phyloP scores from a whole-genome alignment of 2,888 invertebrate genomes.

The Diadromus collaris region DNA sequence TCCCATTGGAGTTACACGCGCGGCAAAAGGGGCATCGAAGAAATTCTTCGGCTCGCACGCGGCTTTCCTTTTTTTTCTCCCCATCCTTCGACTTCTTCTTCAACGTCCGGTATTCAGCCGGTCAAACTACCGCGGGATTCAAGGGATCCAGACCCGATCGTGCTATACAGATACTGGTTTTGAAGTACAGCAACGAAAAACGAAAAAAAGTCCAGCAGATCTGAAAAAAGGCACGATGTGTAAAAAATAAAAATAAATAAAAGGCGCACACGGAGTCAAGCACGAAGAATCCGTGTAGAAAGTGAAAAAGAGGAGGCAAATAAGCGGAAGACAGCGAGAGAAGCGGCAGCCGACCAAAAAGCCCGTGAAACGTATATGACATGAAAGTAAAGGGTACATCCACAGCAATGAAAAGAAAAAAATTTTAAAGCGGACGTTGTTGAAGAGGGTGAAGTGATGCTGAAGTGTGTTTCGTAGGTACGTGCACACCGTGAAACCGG shows the following conservation, averaged over 20 bases:
- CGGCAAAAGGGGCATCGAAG: constrained; percentile 23
- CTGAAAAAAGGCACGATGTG: not conserved
- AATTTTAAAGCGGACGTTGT: constrained; percentile 26
- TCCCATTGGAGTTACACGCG: constrained; percentile 65
- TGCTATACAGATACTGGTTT: constrained; percentile 4
- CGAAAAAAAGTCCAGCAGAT: constrained; percentile 2
- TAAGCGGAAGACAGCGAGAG: constrained; percentile 9
- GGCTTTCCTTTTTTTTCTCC: not conserved
- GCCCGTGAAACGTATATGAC: not conserved
- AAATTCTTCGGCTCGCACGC: constrained; percentile 16
- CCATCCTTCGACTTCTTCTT: constrained; percentile 3
- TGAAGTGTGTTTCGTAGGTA: not conserved
- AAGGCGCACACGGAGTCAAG: not conserved
- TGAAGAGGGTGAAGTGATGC: constrained; percentile 22
- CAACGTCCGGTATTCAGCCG: constrained; percentile 20
- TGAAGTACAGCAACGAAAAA: constrained; percentile 9
- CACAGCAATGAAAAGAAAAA: constrained; percentile 8
- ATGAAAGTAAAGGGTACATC: constrained; percentile 1
- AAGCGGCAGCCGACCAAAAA: constrained; percentile 11
- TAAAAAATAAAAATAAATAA: not conserved
- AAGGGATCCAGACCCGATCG: not conserved
- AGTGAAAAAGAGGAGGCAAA: constrained; percentile 3
- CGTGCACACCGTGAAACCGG: constrained; percentile 4
- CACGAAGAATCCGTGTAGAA: constrained; percentile 2
- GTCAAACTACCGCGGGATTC: constrained; percentile 15